These are phyloP conservation scores for Popillia japonica DNA, from an alignment of 1,140 invertebrate genomes.

Conservation along the genomic window DNA sequence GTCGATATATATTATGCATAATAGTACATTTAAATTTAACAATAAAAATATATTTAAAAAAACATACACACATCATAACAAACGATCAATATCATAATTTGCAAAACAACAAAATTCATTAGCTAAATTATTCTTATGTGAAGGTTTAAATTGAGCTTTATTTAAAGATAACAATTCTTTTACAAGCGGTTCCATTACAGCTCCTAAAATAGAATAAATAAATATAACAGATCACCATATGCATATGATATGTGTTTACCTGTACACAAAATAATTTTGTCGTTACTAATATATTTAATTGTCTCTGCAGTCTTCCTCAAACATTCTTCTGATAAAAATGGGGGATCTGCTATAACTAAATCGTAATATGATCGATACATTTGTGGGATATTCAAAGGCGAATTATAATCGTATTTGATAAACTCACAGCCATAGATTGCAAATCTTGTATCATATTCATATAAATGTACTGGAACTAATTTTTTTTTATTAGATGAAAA, in stretches of 20 bases:
- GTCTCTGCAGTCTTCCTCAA: constrained; percentile 84
- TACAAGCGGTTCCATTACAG: constrained; percentile 78
- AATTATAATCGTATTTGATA: constrained; percentile 89
- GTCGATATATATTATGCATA: too few species aligned
- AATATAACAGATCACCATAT: constrained; percentile 21
- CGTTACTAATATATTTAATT: constrained; percentile 78
- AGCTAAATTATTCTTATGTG: constrained; percentile 87
- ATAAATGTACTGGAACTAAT: constrained; percentile 71
- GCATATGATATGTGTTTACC: constrained; percentile 64
- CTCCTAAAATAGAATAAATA: constrained; percentile 64
- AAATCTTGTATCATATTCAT: constrained; percentile 87
- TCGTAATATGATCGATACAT: constrained; percentile 75
- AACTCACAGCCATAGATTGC: constrained; percentile 81
- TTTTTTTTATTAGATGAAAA: not conserved
- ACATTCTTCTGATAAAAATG: constrained; percentile 94
- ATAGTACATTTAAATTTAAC: not conserved
- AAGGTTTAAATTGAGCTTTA: constrained; percentile 77
- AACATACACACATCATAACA: constrained; percentile 44
- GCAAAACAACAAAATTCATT: constrained; percentile 93
- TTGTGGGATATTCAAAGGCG: constrained; percentile 74
- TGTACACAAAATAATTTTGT: constrained; percentile 89
- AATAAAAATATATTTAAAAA: constrained; percentile 7
- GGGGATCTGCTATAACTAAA: constrained; percentile 91
- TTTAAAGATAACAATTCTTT: constrained; percentile 71
- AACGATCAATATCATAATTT: constrained; percentile 79